phyloP scores from a whole-genome alignment of 2,888 invertebrate genomes.

The Rhamphomyia laevipes region DNA sequence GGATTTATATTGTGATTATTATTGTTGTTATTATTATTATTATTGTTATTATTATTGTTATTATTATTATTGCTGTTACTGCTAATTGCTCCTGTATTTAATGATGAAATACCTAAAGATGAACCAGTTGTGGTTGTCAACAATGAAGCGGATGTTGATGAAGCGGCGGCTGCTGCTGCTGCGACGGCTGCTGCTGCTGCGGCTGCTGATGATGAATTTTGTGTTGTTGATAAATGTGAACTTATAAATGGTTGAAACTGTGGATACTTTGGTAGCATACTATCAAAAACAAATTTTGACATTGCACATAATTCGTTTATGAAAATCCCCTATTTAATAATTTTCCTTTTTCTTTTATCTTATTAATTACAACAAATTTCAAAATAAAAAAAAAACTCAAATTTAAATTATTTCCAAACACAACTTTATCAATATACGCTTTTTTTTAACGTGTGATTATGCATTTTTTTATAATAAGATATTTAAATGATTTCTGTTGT shows the following conservation, averaged over 20 bases:
- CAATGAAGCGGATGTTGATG: slow-evolving; percentile 38
- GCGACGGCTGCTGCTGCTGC: slow-evolving; percentile 43
- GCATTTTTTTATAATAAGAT: too few species aligned
- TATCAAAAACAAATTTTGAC: slow-evolving; percentile 97
- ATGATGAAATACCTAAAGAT: slow-evolving; percentile 13
- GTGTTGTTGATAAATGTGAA: slow-evolving; percentile 41
- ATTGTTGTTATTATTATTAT: slow-evolving; percentile 4
- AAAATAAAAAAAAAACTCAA: too few species aligned
- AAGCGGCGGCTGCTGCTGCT: slow-evolving; percentile 27
- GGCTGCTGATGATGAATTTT: slow-evolving; percentile 55
- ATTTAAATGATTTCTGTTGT: too few species aligned
- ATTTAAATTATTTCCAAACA: too few species aligned
- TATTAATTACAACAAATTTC: too few species aligned
- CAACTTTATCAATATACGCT: too few species aligned
- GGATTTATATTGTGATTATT: slow-evolving; percentile 19
- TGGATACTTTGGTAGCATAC: slow-evolving; percentile 92
- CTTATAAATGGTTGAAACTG: slow-evolving; percentile 49
- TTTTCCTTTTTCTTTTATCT: too few species aligned
- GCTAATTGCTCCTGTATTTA: slow-evolving; percentile 15
- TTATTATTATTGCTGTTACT: slow-evolving; percentile 6
- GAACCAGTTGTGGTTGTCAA: slow-evolving; percentile 40
- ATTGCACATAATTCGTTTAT: slow-evolving; percentile 51
- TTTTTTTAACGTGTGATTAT: too few species aligned
- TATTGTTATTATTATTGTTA: slow-evolving; percentile 15
- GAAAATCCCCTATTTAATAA: too few species aligned